These are phyloP conservation scores for Phytoseiulus persimilis DNA, from an alignment of 2,888 invertebrate genomes.

Conservation along the genomic window DNA sequence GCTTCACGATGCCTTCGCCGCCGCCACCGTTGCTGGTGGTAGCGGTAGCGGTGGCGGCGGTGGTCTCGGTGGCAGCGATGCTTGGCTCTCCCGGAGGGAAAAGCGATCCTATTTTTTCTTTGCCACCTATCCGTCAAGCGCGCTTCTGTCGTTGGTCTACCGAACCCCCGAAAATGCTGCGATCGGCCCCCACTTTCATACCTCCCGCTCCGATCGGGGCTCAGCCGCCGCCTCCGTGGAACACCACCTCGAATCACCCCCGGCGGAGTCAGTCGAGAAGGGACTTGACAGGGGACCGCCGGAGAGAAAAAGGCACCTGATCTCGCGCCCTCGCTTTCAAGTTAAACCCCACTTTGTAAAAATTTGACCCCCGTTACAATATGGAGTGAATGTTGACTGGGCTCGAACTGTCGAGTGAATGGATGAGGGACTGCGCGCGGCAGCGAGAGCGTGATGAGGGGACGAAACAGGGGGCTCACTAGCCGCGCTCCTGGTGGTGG, in stretches of 20 bases:
- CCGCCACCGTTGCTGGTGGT: neutral
- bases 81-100: neutral
- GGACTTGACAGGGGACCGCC: neutral
- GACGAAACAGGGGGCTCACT: neutral
- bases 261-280: neutral
- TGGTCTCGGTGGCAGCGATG: neutral
- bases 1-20: neutral
- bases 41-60: neutral
- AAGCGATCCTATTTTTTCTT: neutral
- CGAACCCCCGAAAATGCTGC: neutral
- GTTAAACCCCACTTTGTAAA: slow-evolving; percentile 39
- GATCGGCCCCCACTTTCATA: neutral
- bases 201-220: neutral
- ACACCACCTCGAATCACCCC: neutral
- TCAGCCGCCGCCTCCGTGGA: neutral
- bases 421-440: neutral
- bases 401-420: neutral
- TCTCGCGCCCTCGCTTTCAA: neutral
- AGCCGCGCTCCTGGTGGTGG: neutral
- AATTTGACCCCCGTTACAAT: slow-evolving; percentile 37
- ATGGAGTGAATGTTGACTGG: slow-evolving; percentile 31
- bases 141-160: neutral
- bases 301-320: neutral
- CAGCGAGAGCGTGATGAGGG: neutral
- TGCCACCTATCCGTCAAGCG: neutral